Conservation (phyloP, 1,140 invertebrate species). For the Drosophila orosa region DNA sequence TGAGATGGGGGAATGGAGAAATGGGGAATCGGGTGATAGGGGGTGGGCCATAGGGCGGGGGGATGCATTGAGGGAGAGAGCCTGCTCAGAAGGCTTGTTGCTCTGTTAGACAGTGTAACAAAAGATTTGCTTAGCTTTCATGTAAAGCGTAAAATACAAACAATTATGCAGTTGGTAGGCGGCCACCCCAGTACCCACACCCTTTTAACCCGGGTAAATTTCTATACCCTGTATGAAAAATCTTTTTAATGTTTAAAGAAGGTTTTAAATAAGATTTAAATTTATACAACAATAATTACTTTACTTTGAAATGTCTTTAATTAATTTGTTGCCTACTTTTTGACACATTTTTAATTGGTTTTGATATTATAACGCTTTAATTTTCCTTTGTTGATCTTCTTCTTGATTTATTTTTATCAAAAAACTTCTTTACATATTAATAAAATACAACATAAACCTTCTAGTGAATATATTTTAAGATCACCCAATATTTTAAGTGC, state of each 20-base stretch:
- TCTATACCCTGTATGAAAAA: not conserved
- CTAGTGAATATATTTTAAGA: not conserved
- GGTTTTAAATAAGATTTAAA: not conserved
- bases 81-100: slow-evolving; percentile 35
- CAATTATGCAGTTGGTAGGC: slow-evolving; percentile 72
- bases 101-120: slow-evolving; percentile 75
- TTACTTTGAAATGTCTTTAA: not conserved
- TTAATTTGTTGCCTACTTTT: not conserved
- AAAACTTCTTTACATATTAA: not conserved
- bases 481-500: slow-evolving; percentile 2
- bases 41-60: not conserved
- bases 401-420: not conserved
- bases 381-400: not conserved
- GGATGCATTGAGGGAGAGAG: not conserved
- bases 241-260: too few species aligned
- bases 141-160: slow-evolving; percentile 83
- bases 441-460: not conserved
- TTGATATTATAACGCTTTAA: not conserved
- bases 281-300: too few species aligned
- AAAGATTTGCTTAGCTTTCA: slow-evolving; percentile 83
- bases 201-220: not conserved
- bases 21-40: not conserved
- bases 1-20: not conserved
- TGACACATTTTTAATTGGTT: not conserved
- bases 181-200: not conserved